phyloP scores from a whole-genome alignment of 2,113 vertebrate genomes.

The Osmerus mordax region DNA sequence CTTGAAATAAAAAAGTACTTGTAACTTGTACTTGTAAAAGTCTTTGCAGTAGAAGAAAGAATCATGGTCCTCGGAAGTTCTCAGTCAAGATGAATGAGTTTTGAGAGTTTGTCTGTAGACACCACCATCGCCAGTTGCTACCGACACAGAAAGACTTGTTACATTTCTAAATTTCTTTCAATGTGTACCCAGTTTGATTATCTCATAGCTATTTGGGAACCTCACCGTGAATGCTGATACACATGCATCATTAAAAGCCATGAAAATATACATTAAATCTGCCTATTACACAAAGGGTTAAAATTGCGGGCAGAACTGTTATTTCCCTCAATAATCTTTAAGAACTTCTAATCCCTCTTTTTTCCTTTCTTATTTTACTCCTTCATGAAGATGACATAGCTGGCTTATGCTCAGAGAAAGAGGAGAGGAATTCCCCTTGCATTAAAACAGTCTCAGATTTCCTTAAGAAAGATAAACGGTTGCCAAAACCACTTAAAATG shows the following conservation, averaged over 20 bases:
- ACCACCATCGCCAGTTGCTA: no score
- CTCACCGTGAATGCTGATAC: background rate
- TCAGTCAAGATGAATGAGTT: no score
- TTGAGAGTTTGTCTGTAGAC: no score
- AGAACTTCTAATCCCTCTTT: background rate
- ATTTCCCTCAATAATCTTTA: slow-evolving; percentile 13
- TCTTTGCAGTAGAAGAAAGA: no score
- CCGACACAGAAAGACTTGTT: no score
- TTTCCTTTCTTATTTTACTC: background rate
- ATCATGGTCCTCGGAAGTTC: no score
- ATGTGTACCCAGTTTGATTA: no score
- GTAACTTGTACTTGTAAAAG: no score
- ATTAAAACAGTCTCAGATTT: slow-evolving; percentile 16
- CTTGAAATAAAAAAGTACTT: no score
- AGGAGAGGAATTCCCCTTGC: slow-evolving; percentile 32
- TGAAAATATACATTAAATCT: background rate
- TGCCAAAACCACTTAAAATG: slow-evolving; percentile 10
- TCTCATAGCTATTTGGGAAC: background rate
- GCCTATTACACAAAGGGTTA: background rate
- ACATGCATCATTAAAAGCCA: background rate
- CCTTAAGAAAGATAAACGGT: slow-evolving; percentile 11
- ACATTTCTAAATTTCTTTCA: no score
- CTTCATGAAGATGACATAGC: background rate
- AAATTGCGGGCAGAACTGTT: slow-evolving; percentile 7
- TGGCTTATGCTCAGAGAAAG: slow-evolving; percentile 2